Conservation (phyloP, 2,113 vertebrate species). For the Australoheros scitulus region DNA sequence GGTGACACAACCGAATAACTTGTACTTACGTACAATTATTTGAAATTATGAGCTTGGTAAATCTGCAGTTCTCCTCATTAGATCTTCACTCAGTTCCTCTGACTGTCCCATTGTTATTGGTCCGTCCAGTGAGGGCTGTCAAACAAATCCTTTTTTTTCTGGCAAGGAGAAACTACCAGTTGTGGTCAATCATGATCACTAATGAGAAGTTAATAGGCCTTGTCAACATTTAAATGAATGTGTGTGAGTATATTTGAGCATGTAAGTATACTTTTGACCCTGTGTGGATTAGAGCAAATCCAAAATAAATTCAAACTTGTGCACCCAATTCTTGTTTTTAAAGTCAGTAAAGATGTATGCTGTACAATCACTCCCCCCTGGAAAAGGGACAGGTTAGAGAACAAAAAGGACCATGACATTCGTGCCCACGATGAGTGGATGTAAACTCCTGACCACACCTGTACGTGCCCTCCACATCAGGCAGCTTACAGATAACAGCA, state of each 20-base stretch:
- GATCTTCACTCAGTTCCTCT: no score
- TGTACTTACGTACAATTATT: neutral
- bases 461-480: neutral
- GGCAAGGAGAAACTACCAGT: neutral
- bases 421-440: neutral
- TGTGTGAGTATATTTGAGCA: neutral
- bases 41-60: neutral
- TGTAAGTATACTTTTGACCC: neutral
- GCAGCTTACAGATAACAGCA: neutral
- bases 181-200: neutral
- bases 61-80: no score
- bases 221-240: neutral
- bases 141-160: neutral
- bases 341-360: neutral
- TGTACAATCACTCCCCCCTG: neutral
- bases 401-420: neutral
- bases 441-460: neutral
- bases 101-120: no score
- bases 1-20: neutral
- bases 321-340: neutral
- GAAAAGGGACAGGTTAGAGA: neutral
- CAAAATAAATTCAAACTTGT: neutral
- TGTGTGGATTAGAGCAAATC: neutral
- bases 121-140: no score
- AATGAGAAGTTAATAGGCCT: neutral